Conservation (phyloP, 2,888 invertebrate species). For the Cantharis rustica region DNA sequence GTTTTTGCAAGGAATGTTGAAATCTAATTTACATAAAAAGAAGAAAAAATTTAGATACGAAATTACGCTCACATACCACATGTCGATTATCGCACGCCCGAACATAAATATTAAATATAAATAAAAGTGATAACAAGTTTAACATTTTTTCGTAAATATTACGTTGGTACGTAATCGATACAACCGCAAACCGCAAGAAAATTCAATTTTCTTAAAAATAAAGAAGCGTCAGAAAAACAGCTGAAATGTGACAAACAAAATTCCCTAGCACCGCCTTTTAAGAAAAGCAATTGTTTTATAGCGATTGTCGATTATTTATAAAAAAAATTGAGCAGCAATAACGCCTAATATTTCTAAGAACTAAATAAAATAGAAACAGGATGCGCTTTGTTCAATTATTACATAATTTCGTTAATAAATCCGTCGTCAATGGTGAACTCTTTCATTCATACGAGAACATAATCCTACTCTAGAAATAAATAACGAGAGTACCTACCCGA, state of each 20-base stretch:
- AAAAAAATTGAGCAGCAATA: conserved; percentile 4
- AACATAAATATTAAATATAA: neutral
- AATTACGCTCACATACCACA: neutral
- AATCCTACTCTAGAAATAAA: neutral
- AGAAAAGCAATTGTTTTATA: neutral
- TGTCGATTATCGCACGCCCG: neutral
- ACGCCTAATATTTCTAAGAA: neutral
- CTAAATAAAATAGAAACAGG: neutral
- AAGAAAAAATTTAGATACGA: neutral
- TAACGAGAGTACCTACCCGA: conserved; percentile 9
- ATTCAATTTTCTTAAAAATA: neutral
- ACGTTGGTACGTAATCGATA: neutral
- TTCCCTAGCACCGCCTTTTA: neutral
- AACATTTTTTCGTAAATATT: neutral
- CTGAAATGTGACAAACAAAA: neutral
- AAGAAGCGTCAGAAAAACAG: neutral
- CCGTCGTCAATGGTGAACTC: neutral
- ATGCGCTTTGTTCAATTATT: conserved; percentile 13
- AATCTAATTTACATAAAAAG: neutral
- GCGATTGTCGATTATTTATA: neutral
- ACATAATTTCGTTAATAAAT: conserved; percentile 9
- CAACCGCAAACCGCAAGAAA: neutral
- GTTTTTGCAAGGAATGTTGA: conserved; percentile 12
- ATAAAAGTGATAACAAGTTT: neutral
- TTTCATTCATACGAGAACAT: conserved; percentile 10